A percentile compares a stretch with the other conserved stretches of the same genome.
Evolutionary conservation across 2,113 vertebrate genomes (phyloP).

Genomic region (Choloepus hoffmanni): DNA sequence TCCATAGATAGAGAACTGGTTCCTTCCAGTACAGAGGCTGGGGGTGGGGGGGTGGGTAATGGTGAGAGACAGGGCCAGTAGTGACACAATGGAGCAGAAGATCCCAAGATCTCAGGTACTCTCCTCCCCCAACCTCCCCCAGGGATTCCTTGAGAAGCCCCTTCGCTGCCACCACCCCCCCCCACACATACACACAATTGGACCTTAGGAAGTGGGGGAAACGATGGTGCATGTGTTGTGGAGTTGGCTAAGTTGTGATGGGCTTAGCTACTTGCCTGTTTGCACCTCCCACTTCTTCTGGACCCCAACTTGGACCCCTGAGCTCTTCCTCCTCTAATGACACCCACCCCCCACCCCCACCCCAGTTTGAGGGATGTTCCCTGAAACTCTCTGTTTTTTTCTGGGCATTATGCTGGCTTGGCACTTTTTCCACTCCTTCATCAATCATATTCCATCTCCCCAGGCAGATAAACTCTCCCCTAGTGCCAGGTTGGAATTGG

Average conservation of each 20-base stretch:
- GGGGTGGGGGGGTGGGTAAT: slow-evolving; percentile 27
- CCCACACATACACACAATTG: background rate
- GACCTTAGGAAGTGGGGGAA: background rate
- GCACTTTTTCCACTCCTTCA: background rate
- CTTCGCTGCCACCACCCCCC: background rate
- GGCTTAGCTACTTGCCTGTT: background rate
- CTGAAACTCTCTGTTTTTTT: slow-evolving; percentile 50
- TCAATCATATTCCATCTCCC: background rate
- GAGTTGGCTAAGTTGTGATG: background rate
- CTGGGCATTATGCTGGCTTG: slow-evolving; percentile 6
- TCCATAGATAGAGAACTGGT: slow-evolving; percentile 67
- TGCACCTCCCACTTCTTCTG: background rate
- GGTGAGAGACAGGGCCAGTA: slow-evolving; percentile 24
- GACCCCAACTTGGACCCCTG: background rate
- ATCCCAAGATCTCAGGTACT: background rate
- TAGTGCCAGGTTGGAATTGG: slow-evolving; percentile 7
- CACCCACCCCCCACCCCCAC: background rate
- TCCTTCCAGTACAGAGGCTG: slow-evolving; percentile 56
- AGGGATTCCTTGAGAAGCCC: background rate
- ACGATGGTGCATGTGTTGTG: background rate
- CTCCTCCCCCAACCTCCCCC: background rate
- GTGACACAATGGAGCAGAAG: slow-evolving; percentile 46
- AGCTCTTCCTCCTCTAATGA: background rate
- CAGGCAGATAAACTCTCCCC: background rate
- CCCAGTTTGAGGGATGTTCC: background rate